Conservation (phyloP, 2,113 vertebrate species). For the Hirundichthys speculiger region DNA sequence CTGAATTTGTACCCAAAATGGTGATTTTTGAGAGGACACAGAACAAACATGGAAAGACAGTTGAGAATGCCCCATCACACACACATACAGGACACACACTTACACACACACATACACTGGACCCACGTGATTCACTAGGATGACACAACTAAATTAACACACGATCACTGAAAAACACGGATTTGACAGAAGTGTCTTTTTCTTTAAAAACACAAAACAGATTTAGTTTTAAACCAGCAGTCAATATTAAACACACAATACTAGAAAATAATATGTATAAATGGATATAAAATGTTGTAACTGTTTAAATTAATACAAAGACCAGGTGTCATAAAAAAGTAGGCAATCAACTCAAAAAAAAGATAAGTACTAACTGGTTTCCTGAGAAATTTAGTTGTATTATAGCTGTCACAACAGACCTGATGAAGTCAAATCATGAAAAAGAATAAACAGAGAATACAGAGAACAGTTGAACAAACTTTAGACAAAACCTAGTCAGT, state of each 20-base stretch:
- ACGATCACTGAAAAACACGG: slow-evolving; percentile 20
- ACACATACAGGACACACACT: neutral
- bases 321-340: slow-evolving; percentile 38
- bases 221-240: no score
- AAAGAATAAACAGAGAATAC: neutral
- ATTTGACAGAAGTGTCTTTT: slow-evolving; percentile 38
- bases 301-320: slow-evolving; percentile 56
- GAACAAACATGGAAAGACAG: slow-evolving; percentile 7
- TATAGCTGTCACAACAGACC: slow-evolving; percentile 44
- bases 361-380: slow-evolving; percentile 56
- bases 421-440: slow-evolving; percentile 14
- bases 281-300: slow-evolving; percentile 65
- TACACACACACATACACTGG: slow-evolving; percentile 5
- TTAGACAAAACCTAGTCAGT: slow-evolving; percentile 14
- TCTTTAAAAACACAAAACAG: slow-evolving; percentile 43
- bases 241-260: slow-evolving; percentile 48
- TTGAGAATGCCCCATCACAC: slow-evolving; percentile 9
- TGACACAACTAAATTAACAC: slow-evolving; percentile 13
- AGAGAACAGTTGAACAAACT: slow-evolving; percentile 16
- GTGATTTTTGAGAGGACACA: slow-evolving; percentile 9
- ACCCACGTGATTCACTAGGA: slow-evolving; percentile 14
- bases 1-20: slow-evolving; percentile 23
- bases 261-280: slow-evolving; percentile 53
- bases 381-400: slow-evolving; percentile 66
- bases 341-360: slow-evolving; percentile 56